Evolutionary conservation across 2,888 invertebrate species (phyloP), one percentile per base, ranked within the genome.

Genomic region (Euplexia lucipara): DNA sequence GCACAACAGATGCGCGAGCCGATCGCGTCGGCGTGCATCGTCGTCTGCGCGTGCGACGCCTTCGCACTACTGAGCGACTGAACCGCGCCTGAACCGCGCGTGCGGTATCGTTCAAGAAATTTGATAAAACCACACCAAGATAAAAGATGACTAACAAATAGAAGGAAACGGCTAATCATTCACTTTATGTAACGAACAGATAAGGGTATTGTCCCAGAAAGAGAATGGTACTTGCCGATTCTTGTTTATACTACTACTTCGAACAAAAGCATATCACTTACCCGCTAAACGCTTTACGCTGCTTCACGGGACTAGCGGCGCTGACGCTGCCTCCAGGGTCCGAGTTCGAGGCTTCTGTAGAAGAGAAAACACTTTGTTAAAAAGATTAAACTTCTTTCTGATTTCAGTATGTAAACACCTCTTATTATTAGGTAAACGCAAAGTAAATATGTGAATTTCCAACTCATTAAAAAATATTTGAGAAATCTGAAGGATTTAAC

Each of bases 291-390:
- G 97, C 98, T 78, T 98, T 96, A 68, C 98, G 96, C 89, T 98
- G 98, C 89, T 98, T 98, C 56, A 98, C 98, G 26, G 98, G 98
- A 63, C 98, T 98, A 82, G 97, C 98, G 51, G 97, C 97, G 95
- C 95, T 90, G 87, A 95, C 88, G 87, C 90, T 86, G 86, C 94
- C 80, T 0, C 86, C 95, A 57, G 95, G 95, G 82, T 97, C 97
- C 82, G 96, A 97, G 85, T 95, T 95, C 35, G 96, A 92, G 61
- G 96, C 95, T 88, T 97, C 97, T 97, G 96, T 66, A 95, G 96
- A 85, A 83, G 65, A 82, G 34, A 49, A 62, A 2, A 47, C 10
- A 39, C n/a, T 57, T 42, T 45, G 56, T 18, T 45, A 53, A 44
- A 37, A 48, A 9, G 12, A 42, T 49, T 45, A 51, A 49, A 10